Base-by-base conservation (phyloP, 2,113 vertebrate species). In the Azemiops feae region DNA sequence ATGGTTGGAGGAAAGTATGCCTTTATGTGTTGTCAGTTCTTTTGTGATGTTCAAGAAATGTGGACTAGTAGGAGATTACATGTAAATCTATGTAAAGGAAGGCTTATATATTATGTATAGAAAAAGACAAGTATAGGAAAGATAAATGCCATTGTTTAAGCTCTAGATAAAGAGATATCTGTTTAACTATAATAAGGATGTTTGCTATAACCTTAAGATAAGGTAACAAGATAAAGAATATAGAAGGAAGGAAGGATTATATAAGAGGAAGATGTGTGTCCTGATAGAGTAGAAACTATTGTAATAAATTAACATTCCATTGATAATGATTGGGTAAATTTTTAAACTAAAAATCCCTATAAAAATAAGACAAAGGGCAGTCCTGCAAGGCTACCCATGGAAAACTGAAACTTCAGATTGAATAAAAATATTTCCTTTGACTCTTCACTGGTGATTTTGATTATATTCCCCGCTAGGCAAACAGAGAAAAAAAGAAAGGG, bases 221-320 rank as follows among this genome's bases (percentile, higher is more conserved):
- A 64, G 27, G 27, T 64, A 69, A 69, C 64, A 69, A 69, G 14
- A 69, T 69, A 34, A 69, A 69, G 30, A 16, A n/a, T n/a, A 69
- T 34, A 69, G 64, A n/a, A 34, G 64, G 64, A 69, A 69, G 30
- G 64, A 69, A 69, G 64, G 64, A 34, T 69, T 34, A 69, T 34
- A 69, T 69, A 69, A 69, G 12, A n/a, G 30, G 60, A 16, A 69
- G 30, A 69, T 7, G 12, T 34, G 64, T 69, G 14, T 69, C 12
- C 85, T 27, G 25, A 88, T 52, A 90, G 74, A 95, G 89, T 20
- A 3, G n/a, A 57, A 88, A 95, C 14, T 69, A 69, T 34, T 69
- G 30, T 69, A 69, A 69, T 69, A 69, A 69, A 69, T 69, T 69
- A 69, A 69, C 64, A 69, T 14, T 69, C 64, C 64, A 69, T 34